Evolutionary conservation across 2,888 invertebrate species (phyloP).

Genomic region (Cryptocephalus moraei): DNA sequence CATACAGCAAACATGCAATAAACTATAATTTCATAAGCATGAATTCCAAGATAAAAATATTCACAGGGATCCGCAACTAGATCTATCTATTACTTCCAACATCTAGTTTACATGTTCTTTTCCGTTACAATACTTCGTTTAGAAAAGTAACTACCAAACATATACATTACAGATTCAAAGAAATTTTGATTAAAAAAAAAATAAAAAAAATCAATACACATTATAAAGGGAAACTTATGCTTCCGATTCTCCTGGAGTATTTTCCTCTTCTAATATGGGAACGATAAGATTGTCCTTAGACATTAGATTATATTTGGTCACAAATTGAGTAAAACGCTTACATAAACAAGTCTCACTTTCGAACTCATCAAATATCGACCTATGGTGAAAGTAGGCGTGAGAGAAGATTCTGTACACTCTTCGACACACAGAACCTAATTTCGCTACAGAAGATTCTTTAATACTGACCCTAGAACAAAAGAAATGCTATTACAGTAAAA

Average conservation of each 20-base stretch:
- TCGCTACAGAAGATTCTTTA: slow-evolving; percentile 97
- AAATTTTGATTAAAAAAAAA: slow-evolving; percentile 1
- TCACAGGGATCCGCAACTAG: no score
- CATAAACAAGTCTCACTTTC: slow-evolving; percentile 94
- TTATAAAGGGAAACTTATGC: slow-evolving; percentile 24
- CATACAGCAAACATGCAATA: no score
- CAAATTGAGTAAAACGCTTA: slow-evolving; percentile 93
- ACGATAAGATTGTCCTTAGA: slow-evolving; percentile 97
- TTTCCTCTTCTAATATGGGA: slow-evolving; percentile 82
- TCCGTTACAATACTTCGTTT: no score
- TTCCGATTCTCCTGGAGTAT: slow-evolving; percentile 44
- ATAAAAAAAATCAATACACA: slow-evolving; percentile 2
- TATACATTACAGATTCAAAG: no score
- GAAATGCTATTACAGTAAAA: neutral
- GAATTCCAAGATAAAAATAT: no score
- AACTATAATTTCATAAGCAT: no score
- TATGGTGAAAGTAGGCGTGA: slow-evolving; percentile 98
- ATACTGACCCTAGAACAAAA: slow-evolving; percentile 76
- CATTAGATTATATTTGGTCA: slow-evolving; percentile 97
- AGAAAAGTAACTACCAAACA: no score
- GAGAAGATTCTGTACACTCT: slow-evolving; percentile 99
- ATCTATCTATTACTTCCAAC: no score
- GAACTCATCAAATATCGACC: slow-evolving; percentile 93
- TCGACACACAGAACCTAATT: slow-evolving; percentile 96
- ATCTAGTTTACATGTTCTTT: no score